Conservation (phyloP, 2,113 vertebrate genomes). For the Cettia cetti region DNA sequence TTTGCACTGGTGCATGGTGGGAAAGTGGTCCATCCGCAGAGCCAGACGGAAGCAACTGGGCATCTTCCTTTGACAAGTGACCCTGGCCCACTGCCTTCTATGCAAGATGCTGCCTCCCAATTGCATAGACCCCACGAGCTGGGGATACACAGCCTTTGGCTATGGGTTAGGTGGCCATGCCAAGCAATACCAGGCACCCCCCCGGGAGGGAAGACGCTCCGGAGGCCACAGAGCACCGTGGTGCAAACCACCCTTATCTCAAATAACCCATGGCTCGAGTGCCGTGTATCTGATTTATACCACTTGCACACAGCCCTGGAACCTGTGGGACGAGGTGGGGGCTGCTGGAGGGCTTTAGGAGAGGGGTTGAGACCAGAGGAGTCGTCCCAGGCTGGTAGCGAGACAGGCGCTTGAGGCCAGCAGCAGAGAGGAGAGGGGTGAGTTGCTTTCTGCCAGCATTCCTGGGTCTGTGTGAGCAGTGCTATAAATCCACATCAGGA, state of each 20-base stretch:
- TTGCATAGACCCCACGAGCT: conserved; percentile 62
- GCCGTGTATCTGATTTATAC: conserved; percentile 81
- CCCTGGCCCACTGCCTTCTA: conserved; percentile 66
- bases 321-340: conserved; percentile 47
- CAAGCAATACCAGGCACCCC: conserved; percentile 19
- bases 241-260: neutral
- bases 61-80: conserved; percentile 66
- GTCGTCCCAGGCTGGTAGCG: neutral
- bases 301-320: conserved; percentile 78
- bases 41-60: conserved; percentile 79
- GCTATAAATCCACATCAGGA: conserved; percentile 78
- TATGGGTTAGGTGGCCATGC: conserved; percentile 59
- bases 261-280: conserved; percentile 66
- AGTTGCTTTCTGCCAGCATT: conserved; percentile 27
- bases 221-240: conserved; percentile 7
- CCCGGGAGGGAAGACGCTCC: conserved; percentile 10
- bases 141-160: conserved; percentile 72
- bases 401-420: conserved; percentile 8
- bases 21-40: conserved; percentile 58
- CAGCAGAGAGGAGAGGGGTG: conserved; percentile 30
- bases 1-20: conserved; percentile 73
- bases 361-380: neutral
- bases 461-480: conserved; percentile 78
- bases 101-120: conserved; percentile 65
- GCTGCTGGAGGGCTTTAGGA: conserved; percentile 27